These are phyloP conservation scores for Glossophaga mutica DNA, from an alignment of 2,797 vertebrate genomes.

Conservation along the genomic window DNA sequence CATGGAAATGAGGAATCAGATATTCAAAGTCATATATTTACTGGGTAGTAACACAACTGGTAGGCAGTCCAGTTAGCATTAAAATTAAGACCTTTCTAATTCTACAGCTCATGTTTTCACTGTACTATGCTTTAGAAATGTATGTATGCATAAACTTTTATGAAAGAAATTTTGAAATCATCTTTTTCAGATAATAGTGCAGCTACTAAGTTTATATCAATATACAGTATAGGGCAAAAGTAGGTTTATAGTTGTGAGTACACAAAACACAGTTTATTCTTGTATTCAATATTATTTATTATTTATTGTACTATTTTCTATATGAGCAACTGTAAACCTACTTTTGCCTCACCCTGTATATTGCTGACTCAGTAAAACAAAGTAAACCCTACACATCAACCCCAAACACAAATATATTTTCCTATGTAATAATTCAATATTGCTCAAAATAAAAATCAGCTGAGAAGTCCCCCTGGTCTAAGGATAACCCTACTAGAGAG, in stretches of 20 bases:
- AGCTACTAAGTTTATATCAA: background rate
- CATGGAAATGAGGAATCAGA: background rate
- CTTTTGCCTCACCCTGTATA: background rate
- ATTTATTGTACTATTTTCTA: background rate
- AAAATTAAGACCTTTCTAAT: background rate
- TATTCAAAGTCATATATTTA: slow-evolving; percentile 13
- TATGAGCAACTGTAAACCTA: background rate
- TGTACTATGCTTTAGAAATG: background rate
- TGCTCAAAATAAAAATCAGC: background rate
- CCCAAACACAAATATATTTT: background rate
- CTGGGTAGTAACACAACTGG: background rate
- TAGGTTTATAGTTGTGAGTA: background rate
- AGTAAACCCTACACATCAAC: background rate
- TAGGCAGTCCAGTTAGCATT: background rate
- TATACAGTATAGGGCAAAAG: background rate
- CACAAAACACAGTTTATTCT: background rate
- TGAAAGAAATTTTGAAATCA: background rate
- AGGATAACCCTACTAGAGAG: background rate
- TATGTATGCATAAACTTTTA: background rate
- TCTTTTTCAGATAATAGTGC: background rate
- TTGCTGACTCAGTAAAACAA: background rate
- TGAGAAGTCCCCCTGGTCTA: background rate
- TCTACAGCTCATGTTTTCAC: slow-evolving; percentile 6
- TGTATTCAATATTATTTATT: background rate
- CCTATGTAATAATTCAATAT: background rate